Base-by-base conservation (phyloP, 2,113 vertebrate genomes). In the Perca flavescens region DNA sequence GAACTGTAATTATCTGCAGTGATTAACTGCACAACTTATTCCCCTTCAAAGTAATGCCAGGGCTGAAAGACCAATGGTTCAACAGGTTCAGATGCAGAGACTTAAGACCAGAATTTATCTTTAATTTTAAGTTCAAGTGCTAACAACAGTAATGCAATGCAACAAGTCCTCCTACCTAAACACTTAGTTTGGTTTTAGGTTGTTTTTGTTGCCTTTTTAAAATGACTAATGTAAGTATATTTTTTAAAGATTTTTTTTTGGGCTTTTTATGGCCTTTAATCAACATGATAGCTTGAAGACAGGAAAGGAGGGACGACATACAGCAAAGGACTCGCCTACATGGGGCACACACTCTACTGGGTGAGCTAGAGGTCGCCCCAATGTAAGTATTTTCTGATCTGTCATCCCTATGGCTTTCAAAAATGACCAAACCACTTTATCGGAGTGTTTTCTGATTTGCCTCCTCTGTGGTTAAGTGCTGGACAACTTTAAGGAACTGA, bases 11-110 rank as follows among this genome's bases (percentile, higher is more conserved):
- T 22, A 84, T 54, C 50, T 60, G 19, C 43, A 43, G 31, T 49
- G 22, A 69, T 50, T 12, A 73, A 53, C 36, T 71, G 50, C 43
- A 43, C 46, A 73, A 46, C 64, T 64, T 40, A 54, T 76, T 65
- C 25, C 17, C 49, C 17, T 52, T 28, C 11, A 69, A 13, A 71
- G 28, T 17, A 53, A 61, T 15, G 40, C 21, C 34, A 53, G 6
- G 73, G 49, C 21, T 53, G 57, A 12, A 77, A 5, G 40, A 56
- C 22, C 14, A 21, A 25, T 22, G 22, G n/a, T 52, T 74, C 50
- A 36, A 3, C 21, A 31, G 40, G 15, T 25, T 67, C 34, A 49
- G n/a, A 66, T 14, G 1, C n/a, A n/a, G 22, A 13, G 21, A 36
- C 3, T 50, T 13, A 28, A 49, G 15, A 66, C 15, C 43, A 25